Evolutionary conservation across 2,113 vertebrate species (phyloP).

Genomic region (Oenanthe oenanthe): DNA sequence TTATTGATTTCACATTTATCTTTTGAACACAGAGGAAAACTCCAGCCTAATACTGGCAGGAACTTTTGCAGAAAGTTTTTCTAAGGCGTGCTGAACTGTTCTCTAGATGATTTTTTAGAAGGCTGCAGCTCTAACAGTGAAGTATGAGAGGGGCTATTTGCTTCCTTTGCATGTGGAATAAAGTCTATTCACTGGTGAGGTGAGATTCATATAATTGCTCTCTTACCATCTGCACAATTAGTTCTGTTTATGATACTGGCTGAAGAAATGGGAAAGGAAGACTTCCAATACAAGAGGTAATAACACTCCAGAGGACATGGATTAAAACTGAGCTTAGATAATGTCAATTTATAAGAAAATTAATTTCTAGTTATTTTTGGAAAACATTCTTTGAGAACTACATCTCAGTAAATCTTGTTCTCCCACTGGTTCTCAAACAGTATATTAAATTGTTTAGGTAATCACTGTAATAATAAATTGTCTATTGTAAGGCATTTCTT

Average conservation of each 20-base stretch:
- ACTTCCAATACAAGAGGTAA: not conserved
- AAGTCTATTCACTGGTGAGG: not conserved
- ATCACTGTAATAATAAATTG: not conserved
- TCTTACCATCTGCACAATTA: slow-evolving; percentile 4
- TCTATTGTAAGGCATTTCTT: not conserved
- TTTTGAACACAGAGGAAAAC: not conserved
- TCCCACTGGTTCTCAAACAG: not conserved
- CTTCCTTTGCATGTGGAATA: not conserved
- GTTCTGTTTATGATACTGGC: not conserved
- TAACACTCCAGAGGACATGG: not conserved
- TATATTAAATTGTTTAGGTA: not conserved
- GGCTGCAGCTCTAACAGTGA: not conserved
- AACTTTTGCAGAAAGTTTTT: not conserved
- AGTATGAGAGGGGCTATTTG: not conserved
- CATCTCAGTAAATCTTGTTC: not conserved
- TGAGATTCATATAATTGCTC: not conserved
- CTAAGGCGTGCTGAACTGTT: not conserved
- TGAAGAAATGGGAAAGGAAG: slow-evolving; percentile 15
- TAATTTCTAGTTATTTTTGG: not conserved
- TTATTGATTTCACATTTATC: not conserved
- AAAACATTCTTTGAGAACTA: not conserved
- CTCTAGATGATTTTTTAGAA: not conserved
- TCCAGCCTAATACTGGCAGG: not conserved
- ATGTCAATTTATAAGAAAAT: not conserved
- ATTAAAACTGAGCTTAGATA: not conserved